Base-by-base conservation (phyloP, 2,113 vertebrate species). In the Calyptommatus sinebrachiatus region DNA sequence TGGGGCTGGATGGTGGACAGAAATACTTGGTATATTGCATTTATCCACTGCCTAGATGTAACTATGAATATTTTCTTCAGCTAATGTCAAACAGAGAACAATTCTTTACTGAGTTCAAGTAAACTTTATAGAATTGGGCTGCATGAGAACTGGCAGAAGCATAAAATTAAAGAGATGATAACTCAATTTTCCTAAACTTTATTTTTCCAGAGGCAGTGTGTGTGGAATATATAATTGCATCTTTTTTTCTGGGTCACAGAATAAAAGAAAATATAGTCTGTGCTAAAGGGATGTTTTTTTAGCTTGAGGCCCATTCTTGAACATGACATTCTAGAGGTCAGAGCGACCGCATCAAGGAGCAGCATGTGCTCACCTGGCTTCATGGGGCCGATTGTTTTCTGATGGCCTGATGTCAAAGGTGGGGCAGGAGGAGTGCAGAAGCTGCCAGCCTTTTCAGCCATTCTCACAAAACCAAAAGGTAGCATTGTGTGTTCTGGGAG, bases 81-180 rank as follows among this genome's bases (percentile, higher is more conserved):
- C 60, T 21, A 61, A 61, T 50, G 8, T 50, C 60, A 61, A 61
- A 61, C 60, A 22, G 22, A 26, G 68, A 70, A 35, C 12, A 67
- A 67, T 12, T 67, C 65, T 41, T 29, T 21, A 70, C 1, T 24
- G 35, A 10, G 8, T 69, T 24, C 8, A 45, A 31, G 22, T 31
- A 31, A 1, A 69, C 7, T 24, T 21, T 21, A 4, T 45, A 12
- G 68, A 21, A 45, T 14, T 24, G 35, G 48, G 80, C 68, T 72
- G 62, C 62, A 65, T 31, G 57, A 31, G 53, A 41, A 26, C 75
- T 31, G 50, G n/a, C n/a, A 61, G 79, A 81, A 68, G 16, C 81
- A 71, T 76, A 79, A 61, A 84, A 84, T 46, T 89, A 88, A 90
- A 89, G 46, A 79, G 78, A 66, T 76, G 48, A 78, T 71, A 80